phyloP scores from a whole-genome alignment of 2,113 vertebrate species.

The Triplophysa tibetana region DNA sequence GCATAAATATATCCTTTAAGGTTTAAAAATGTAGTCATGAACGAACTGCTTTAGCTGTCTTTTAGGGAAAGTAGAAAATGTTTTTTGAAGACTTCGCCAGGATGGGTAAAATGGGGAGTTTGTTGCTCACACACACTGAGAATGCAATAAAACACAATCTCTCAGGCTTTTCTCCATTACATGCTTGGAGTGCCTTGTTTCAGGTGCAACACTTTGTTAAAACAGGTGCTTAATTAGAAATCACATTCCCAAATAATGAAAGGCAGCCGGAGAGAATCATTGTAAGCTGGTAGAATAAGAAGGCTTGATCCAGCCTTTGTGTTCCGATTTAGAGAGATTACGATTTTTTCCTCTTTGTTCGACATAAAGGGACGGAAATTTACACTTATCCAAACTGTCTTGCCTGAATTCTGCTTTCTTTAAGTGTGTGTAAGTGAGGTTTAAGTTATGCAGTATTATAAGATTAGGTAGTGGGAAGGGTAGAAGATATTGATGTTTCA shows the following conservation, averaged over 20 bases:
- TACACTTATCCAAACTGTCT: conserved; percentile 41
- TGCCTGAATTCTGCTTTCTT: conserved; percentile 13
- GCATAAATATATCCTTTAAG: too few species aligned
- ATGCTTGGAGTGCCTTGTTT: conserved; percentile 62
- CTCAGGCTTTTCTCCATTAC: conserved; percentile 50
- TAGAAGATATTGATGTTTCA: conserved; percentile 17
- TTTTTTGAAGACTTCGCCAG: neutral
- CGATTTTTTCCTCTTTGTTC: conserved; percentile 59
- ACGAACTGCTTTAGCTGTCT: too few species aligned
- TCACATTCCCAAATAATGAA: conserved; percentile 26
- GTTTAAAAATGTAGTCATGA: too few species aligned
- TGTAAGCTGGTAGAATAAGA: conserved; percentile 68
- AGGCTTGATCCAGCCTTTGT: conserved; percentile 68
- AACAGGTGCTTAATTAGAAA: conserved; percentile 70
- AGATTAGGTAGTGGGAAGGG: neutral
- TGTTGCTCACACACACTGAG: neutral
- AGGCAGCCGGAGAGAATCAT: conserved; percentile 57
- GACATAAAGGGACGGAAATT: conserved; percentile 66
- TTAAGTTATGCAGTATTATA: neutral
- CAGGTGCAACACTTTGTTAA: conserved; percentile 64
- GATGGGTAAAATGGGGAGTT: neutral
- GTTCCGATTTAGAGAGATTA: conserved; percentile 66
- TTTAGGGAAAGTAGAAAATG: neutral
- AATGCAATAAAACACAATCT: conserved; percentile 48
- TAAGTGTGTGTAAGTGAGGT: conserved; percentile 22